phyloP scores from a whole-genome alignment of 2,797 vertebrate genomes.

The Sebastiscus tertius region DNA sequence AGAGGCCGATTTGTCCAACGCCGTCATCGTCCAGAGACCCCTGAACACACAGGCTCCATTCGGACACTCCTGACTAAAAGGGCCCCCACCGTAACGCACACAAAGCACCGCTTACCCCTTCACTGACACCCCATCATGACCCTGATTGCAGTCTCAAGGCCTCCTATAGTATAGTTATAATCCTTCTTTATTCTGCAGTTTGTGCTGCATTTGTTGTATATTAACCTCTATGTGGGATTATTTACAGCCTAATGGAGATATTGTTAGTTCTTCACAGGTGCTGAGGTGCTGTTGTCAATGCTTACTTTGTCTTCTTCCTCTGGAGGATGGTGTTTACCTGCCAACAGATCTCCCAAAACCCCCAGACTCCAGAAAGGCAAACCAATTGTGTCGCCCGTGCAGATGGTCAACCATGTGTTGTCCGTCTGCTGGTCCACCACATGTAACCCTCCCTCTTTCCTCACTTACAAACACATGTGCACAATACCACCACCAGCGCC shows the following conservation, averaged over 20 bases:
- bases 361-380: constrained; percentile 21
- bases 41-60: constrained; percentile 81
- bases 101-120: not conserved
- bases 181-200: constrained; percentile 1
- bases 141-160: not conserved
- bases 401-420: constrained; percentile 29
- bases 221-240: constrained; percentile 11
- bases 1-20: constrained; percentile 89
- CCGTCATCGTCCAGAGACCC: constrained; percentile 92
- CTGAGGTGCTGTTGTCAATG: constrained; percentile 8
- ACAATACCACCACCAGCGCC: constrained; percentile 23
- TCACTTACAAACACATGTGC: not conserved
- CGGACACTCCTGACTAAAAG: constrained; percentile 77
- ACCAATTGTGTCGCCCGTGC: not conserved
- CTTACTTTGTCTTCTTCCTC: constrained; percentile 17
- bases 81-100: not conserved
- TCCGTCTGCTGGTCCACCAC: not conserved
- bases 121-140: not conserved
- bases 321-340: constrained; percentile 35
- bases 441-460: not conserved
- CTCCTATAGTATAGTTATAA: not conserved
- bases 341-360: constrained; percentile 4
- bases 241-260: constrained; percentile 18
- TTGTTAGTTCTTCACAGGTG: constrained; percentile 21
- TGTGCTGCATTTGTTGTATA: constrained; percentile 4